These are phyloP conservation scores for Cervus canadensis DNA, from an alignment of 2,113 vertebrate species.

Conservation along the genomic window DNA sequence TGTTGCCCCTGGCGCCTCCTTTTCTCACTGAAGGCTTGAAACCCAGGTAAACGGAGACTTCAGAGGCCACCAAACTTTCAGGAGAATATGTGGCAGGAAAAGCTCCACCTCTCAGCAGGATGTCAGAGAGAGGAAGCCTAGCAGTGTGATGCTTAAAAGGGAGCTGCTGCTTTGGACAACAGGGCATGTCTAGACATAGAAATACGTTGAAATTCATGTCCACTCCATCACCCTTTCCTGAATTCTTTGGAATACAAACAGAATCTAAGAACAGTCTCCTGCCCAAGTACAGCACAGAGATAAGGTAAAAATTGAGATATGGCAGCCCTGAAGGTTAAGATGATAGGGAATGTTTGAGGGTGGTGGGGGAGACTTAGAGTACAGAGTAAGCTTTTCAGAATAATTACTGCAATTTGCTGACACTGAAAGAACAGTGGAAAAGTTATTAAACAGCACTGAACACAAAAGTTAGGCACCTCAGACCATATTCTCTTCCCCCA, in stretches of 20 bases:
- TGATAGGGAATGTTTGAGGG: not conserved
- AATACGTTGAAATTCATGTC: not conserved
- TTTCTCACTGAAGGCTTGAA: not conserved
- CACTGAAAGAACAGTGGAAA: not conserved
- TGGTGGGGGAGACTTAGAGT: too few species aligned
- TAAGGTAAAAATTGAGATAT: not conserved
- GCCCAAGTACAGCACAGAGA: not conserved
- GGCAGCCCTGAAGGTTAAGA: not conserved
- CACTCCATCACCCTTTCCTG: not conserved
- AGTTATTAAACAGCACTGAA: not conserved
- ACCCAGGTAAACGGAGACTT: not conserved
- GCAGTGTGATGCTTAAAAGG: not conserved
- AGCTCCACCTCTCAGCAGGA: not conserved
- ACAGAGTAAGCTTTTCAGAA: not conserved
- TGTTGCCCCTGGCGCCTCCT: fast-evolving
- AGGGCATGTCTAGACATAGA: not conserved
- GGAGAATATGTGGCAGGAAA: not conserved
- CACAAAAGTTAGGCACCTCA: not conserved
- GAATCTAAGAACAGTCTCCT: not conserved
- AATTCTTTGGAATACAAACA: not conserved
- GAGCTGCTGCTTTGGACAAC: not conserved
- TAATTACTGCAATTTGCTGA: not conserved
- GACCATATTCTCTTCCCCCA: not conserved
- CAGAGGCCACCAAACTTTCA: not conserved
- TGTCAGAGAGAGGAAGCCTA: not conserved